phyloP scores from a whole-genome alignment of 2,113 vertebrate species.

The Mandrillus leucophaeus region DNA sequence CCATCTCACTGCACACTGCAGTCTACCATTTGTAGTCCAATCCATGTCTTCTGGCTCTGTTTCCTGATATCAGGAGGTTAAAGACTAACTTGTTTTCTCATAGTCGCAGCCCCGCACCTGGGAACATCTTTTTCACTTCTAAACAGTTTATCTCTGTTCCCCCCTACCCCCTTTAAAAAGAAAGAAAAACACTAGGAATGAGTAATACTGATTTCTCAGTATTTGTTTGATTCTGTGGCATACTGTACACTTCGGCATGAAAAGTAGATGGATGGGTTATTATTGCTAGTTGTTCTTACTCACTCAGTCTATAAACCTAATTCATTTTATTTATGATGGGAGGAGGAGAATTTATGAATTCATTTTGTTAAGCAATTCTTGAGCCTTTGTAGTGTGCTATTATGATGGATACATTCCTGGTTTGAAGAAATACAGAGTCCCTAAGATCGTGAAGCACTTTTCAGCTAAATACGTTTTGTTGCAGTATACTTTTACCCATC shows the following conservation, averaged over 20 bases:
- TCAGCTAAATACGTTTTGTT: background rate
- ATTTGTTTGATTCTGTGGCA: conserved; percentile 64
- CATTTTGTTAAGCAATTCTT: conserved; percentile 65
- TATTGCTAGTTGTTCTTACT: conserved; percentile 53
- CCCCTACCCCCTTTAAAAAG: background rate
- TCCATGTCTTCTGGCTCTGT: rapidly evolving
- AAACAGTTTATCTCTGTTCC: background rate
- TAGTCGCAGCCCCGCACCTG: background rate
- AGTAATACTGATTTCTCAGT: conserved; percentile 42
- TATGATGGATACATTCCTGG: background rate
- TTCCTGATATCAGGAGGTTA: background rate
- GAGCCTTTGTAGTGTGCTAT: background rate
- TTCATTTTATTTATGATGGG: conserved; percentile 59
- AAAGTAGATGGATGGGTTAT: conserved; percentile 56
- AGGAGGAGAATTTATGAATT: conserved; percentile 66
- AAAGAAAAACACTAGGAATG: background rate
- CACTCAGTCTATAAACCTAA: conserved; percentile 50
- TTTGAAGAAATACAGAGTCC: background rate
- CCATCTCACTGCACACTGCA: background rate
- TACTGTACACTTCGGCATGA: background rate
- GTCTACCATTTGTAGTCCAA: background rate
- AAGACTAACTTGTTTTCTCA: background rate
- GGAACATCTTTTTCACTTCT: conserved; percentile 1
- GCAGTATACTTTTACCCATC: background rate
- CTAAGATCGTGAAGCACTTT: background rate